Base-by-base conservation (phyloP, 35 echinoderm and acorn worm genomes). In the Amphiura filiformis region DNA sequence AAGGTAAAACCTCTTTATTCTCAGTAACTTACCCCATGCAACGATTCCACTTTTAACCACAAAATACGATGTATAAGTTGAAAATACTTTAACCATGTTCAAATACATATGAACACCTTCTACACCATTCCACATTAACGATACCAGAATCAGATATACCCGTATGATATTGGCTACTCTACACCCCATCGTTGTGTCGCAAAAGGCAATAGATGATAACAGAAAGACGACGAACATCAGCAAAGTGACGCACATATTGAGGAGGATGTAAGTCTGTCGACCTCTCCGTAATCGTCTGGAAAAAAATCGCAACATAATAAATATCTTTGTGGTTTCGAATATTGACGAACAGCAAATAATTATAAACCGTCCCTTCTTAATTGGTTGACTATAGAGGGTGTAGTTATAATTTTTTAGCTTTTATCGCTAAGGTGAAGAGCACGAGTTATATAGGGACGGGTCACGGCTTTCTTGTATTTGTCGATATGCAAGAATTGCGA, bases 111-210 rank as follows among this genome's bases (percentile, higher is more conserved):
- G 93, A 23, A 98, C 89, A 0, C 86, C 96, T 75, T 98, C 96
- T 17, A 98, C 92, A 0, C 96, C 96, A 56, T 98, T 98, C 96
- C 96, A 98, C 96, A 98, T 98, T 52, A 98, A 56, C 31, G 96
- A 94, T 1, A 98, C 96, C 20, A 98, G 40, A 39, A 98, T 98
- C 82, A 94, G 87, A 34, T 98, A 98, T 23, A 94, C 79, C 0
- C 96, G 81, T 12, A 98, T 79, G 49, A 92, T 92, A 75, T 98
- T 98, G 32, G 96, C 96, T 4, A 90, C 41, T 0, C 96, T 89
- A 57, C 96, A 98, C 28, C 96, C 96, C 20, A 79, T 87, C 26
- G 41, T 39, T 2, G 86, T 93, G 39, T 88, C 79, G 28, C 86
- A 91, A 52, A 92, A 92, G 44, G 87, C 37, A 36, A 91, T 84